phyloP scores from a whole-genome alignment of 2,113 vertebrate genomes.

The Crotalus helleri region DNA sequence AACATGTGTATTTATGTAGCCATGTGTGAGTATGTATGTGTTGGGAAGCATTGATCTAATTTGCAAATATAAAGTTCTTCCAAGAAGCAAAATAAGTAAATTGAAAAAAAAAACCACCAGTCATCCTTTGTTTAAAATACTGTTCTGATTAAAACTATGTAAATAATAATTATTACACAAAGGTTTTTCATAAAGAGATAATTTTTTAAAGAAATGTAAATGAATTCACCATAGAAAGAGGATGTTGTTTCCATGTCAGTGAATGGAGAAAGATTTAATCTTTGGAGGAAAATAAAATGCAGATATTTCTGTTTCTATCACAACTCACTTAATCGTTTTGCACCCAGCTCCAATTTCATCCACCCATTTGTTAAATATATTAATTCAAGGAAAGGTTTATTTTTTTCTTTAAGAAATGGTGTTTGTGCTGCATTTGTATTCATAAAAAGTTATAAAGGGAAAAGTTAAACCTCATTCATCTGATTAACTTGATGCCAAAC shows the following conservation, averaged over 20 bases:
- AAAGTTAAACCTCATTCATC: slow-evolving; percentile 26
- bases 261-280: slow-evolving; percentile 38
- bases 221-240: slow-evolving; percentile 45
- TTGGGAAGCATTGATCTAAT: not conserved
- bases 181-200: slow-evolving; percentile 59
- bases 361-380: slow-evolving; percentile 39
- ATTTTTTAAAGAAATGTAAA: slow-evolving; percentile 56
- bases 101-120: slow-evolving; percentile 22
- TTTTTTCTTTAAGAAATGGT: slow-evolving; percentile 47
- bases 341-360: not conserved
- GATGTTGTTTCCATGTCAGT: slow-evolving; percentile 24
- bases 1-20: not conserved
- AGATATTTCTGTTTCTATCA: slow-evolving; percentile 33
- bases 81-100: slow-evolving; percentile 21
- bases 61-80: slow-evolving; percentile 21
- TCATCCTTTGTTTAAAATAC: slow-evolving; percentile 43
- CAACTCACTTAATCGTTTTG: slow-evolving; percentile 11
- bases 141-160: slow-evolving; percentile 53
- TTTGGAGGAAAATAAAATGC: slow-evolving; percentile 49
- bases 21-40: not conserved
- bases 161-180: slow-evolving; percentile 64
- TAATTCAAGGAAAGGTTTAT: slow-evolving; percentile 32
- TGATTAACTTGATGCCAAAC: slow-evolving; percentile 28
- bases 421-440: slow-evolving; percentile 42
- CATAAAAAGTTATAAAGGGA: not conserved